Percentiles rank a stretch among this genome's conserved stretches.
phyloP scores from a whole-genome alignment of 2,888 invertebrate species.

The Geotrupes spiniger region DNA sequence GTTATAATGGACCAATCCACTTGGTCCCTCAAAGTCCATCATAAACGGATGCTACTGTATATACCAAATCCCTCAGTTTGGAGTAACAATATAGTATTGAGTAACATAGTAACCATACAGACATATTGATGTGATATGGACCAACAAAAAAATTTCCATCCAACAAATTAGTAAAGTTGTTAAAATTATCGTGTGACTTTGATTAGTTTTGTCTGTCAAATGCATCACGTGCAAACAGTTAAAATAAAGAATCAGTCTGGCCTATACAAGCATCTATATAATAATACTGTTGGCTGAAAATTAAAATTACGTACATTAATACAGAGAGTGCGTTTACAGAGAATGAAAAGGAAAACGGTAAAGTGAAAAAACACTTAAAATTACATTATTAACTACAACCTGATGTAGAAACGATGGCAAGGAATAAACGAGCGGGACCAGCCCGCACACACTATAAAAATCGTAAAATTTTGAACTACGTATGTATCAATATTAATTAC shows the following conservation, averaged over 20 bases:
- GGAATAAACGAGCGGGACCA: conserved; percentile 10
- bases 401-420: conserved; percentile 22
- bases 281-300: conserved; percentile 7
- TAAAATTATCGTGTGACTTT: no score
- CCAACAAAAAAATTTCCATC: no score
- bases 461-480: conserved; percentile 6
- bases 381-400: conserved; percentile 17
- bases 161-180: no score
- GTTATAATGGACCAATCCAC: no score
- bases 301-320: conserved; percentile 8
- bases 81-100: no score
- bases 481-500: neutral
- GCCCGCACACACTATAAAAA: conserved; percentile 2
- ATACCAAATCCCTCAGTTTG: no score
- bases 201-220: no score
- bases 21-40: no score
- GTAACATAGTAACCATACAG: no score
- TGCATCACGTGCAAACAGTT: neutral
- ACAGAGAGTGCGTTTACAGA: conserved; percentile 3
- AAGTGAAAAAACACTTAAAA: conserved; percentile 3
- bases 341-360: neutral
- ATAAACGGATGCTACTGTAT: no score
- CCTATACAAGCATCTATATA: conserved; percentile 2
- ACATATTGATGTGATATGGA: no score
- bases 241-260: conserved; percentile 6